Percentiles rank a stretch among this genome's conserved stretches.
phyloP scores from a whole-genome alignment of 2,888 invertebrate species.

The Tethea ocularis region DNA sequence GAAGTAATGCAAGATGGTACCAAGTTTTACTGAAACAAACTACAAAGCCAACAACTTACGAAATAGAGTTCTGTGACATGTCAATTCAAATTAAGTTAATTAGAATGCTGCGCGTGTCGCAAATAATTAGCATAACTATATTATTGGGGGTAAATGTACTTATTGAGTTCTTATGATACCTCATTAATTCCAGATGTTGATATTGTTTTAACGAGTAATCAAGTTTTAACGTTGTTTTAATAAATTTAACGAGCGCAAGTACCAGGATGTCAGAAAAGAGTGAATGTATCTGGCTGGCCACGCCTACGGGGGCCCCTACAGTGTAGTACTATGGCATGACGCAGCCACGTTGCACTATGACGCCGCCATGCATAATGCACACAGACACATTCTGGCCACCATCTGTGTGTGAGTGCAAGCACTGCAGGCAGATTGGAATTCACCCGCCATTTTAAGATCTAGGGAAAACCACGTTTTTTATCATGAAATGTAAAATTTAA shows the following conservation, averaged over 20 bases:
- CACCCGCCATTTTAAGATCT: slow-evolving; percentile 56
- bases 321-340: slow-evolving; percentile 52
- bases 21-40: slow-evolving; percentile 11
- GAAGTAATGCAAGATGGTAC: background rate
- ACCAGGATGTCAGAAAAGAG: slow-evolving; percentile 62
- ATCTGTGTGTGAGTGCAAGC: slow-evolving; percentile 31
- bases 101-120: slow-evolving; percentile 42
- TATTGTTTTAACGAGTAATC: background rate
- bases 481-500: background rate
- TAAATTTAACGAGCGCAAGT: slow-evolving; percentile 24
- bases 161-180: slow-evolving; percentile 22
- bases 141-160: slow-evolving; percentile 52
- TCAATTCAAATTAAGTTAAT: slow-evolving; percentile 46
- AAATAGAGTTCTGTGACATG: slow-evolving; percentile 18
- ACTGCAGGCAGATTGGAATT: slow-evolving; percentile 54
- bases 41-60: slow-evolving; percentile 10
- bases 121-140: slow-evolving; percentile 44
- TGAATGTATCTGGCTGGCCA: slow-evolving; percentile 59
- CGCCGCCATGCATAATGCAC: slow-evolving; percentile 35
- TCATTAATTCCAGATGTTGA: slow-evolving; percentile 9
- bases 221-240: slow-evolving; percentile 15
- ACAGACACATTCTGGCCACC: slow-evolving; percentile 44
- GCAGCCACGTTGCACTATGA: slow-evolving; percentile 57
- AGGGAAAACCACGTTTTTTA: slow-evolving; percentile 7
- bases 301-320: slow-evolving; percentile 56